Evolutionary conservation across 1,140 invertebrate species (phyloP).

Genomic region (Apocrypta bakeri): DNA sequence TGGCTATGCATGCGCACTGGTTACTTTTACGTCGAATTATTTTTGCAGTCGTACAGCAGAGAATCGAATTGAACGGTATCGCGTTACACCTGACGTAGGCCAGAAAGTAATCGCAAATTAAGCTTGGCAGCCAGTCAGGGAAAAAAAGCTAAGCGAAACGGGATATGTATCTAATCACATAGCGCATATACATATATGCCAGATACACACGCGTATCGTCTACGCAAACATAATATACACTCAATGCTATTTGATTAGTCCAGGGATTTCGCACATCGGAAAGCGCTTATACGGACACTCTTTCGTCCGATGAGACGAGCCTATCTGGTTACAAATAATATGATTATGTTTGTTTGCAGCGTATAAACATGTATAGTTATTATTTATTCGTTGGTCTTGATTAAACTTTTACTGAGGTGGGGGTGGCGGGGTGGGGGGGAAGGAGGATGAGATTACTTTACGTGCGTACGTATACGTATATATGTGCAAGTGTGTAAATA

Average conservation of each 20-base stretch:
- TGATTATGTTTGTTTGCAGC: not conserved
- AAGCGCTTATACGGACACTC: not conserved
- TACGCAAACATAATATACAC: not conserved
- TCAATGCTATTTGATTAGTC: constrained; percentile 21
- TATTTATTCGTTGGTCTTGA: not conserved
- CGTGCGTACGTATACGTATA: too few species aligned
- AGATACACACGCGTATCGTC: not conserved
- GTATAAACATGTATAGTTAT: not conserved
- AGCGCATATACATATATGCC: too few species aligned
- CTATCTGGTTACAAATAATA: constrained; percentile 1
- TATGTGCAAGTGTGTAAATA: too few species aligned
- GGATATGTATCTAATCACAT: not conserved
- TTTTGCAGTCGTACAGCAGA: not conserved
- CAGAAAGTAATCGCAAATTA: constrained; percentile 18
- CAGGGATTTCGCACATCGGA: not conserved
- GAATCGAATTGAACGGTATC: constrained; percentile 20
- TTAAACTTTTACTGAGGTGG: constrained; percentile 5
- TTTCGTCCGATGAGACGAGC: not conserved
- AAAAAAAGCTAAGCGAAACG: not conserved
- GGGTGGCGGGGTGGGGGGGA: too few species aligned
- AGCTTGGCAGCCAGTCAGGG: not conserved
- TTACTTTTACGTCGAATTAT: not conserved
- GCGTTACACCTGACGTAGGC: constrained; percentile 20
- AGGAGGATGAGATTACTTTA: too few species aligned
- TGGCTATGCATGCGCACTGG: too few species aligned